Evolutionary conservation across 2,888 invertebrate species (phyloP), one percentile per base, ranked within the genome.

Genomic region (Trissolcus japonicus): DNA sequence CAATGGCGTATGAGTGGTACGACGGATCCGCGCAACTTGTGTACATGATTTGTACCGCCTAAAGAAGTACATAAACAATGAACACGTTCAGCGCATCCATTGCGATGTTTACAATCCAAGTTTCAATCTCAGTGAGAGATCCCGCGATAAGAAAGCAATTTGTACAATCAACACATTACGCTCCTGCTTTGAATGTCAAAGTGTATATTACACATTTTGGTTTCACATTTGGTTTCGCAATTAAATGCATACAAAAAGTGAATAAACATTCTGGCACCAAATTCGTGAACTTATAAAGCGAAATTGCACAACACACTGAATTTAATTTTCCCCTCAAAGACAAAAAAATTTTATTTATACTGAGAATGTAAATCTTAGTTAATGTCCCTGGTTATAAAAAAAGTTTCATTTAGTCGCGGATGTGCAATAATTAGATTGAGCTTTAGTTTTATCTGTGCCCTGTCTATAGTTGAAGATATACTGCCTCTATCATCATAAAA

Each of bases 1-100:
- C 85, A 86, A 87, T 87, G 86, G 87, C 85, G 86, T 85, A 85
- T 84, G 86, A 83, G 83, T 83, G 82, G 83, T 72, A 85, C 82
- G 83, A 86, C 83, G 85, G 82, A 84, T 85, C 73, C 82, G 82
- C 82, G 80, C 83, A 85, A 79, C 83, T 83, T 81, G 83, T 83
- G 83, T 80, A 81, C 80, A 76, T 79, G 82, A 82, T 82, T 83
- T 79, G 81, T 79, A 80, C 79, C 73, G 67, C 57, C 79, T 60
- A 62, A 57, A 56, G 60, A 76, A 65, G 66, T 76, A 73, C 76
- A 56, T 71, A 78, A 78, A 73, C 73, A 68, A 74, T 71, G 73
- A 62, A 78, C 56, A 62, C 66, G 56, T 71, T 71, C 59, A 77
- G 65, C 67, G 56, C 77, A 73, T 73, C 73, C 73, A 73, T 77